phyloP scores from a whole-genome alignment of 2,888 invertebrate genomes.

The Anticlea derivata region DNA sequence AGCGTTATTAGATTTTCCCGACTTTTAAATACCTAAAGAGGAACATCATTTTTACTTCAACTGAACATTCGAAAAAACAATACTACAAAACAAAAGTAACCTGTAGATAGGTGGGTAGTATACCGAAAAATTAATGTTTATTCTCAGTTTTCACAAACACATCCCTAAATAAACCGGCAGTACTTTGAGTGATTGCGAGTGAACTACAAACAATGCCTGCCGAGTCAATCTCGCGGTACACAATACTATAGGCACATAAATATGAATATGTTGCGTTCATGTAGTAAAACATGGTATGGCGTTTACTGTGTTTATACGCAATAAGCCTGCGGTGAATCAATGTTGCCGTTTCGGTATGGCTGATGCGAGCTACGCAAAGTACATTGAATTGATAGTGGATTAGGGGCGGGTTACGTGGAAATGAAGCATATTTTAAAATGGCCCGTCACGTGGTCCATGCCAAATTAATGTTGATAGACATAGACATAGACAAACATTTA shows the following conservation, averaged over 20 bases:
- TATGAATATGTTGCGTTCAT: neutral
- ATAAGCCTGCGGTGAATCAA: slow-evolving; percentile 47
- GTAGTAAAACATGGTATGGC: neutral
- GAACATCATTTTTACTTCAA: too few species aligned
- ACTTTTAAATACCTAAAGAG: too few species aligned
- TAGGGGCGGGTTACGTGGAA: too few species aligned
- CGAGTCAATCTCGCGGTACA: slow-evolving; percentile 70
- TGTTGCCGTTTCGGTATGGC: slow-evolving; percentile 21
- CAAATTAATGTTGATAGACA: too few species aligned
- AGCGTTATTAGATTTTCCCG: too few species aligned
- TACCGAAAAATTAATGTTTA: too few species aligned
- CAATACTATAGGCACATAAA: slow-evolving; percentile 38
- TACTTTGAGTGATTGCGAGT: slow-evolving; percentile 80
- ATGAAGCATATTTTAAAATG: too few species aligned
- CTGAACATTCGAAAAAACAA: too few species aligned
- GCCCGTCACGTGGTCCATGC: too few species aligned
- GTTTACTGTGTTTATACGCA: slow-evolving; percentile 32
- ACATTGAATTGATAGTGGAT: neutral
- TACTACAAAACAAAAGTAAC: too few species aligned
- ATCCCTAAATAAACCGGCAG: slow-evolving; percentile 55
- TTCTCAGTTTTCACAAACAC: slow-evolving; percentile 27
- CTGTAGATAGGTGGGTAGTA: too few species aligned
- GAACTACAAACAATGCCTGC: slow-evolving; percentile 74
- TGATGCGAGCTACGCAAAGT: neutral
- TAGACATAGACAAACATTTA: too few species aligned